Evolutionary conservation across 2,888 invertebrate genomes (phyloP).

Genomic region (Atherix ibis): DNA sequence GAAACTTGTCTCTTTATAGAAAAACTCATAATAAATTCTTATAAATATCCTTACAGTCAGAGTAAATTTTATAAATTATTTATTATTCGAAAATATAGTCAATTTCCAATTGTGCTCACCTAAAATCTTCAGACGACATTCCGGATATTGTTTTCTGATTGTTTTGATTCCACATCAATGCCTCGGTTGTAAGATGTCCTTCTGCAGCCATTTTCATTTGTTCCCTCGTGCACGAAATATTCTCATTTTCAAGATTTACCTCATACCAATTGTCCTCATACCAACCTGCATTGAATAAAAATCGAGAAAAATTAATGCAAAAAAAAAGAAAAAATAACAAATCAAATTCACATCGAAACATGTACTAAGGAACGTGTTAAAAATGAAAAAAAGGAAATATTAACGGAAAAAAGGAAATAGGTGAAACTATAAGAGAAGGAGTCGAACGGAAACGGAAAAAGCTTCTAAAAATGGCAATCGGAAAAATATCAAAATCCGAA

Average conservation of each 20-base stretch:
- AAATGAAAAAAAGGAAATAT: neutral
- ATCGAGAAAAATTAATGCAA: neutral
- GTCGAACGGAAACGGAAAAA: too few relatives aligned
- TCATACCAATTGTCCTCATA: constrained; percentile 99
- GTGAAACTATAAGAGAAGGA: too few relatives aligned
- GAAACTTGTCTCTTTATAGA: too few relatives aligned
- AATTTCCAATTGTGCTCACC: too few relatives aligned
- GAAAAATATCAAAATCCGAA: too few relatives aligned
- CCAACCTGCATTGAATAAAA: constrained; percentile 50
- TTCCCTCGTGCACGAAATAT: constrained; percentile 80
- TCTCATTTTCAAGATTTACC: constrained; percentile 67
- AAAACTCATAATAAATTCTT: too few relatives aligned
- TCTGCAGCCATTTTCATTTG: constrained; percentile 91
- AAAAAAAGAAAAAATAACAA: neutral
- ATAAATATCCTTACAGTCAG: too few relatives aligned
- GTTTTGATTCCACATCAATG: constrained; percentile 96
- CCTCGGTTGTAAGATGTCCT: constrained; percentile 96
- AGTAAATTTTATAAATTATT: too few relatives aligned
- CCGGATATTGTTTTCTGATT: constrained; percentile 87
- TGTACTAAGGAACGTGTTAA: too few relatives aligned
- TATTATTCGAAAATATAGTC: too few relatives aligned
- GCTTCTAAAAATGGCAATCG: too few relatives aligned
- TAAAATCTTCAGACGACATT: constrained; percentile 86
- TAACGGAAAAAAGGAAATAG: neutral
- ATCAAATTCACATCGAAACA: too few relatives aligned